Base-by-base conservation (phyloP, 1,140 invertebrate species). In the Pseudomyrmex dendroicus region DNA sequence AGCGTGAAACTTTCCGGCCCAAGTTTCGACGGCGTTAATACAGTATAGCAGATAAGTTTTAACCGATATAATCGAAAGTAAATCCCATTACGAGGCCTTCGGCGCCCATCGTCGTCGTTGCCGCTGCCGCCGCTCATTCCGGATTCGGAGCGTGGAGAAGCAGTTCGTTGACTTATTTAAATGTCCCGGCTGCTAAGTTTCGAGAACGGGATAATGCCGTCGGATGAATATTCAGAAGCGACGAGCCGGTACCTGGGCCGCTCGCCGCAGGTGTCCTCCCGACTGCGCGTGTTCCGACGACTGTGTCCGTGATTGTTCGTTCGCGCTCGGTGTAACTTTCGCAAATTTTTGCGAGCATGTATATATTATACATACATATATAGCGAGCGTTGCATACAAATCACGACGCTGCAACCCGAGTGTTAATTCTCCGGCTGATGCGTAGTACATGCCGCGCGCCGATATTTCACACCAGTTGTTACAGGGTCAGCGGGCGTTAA, bases 81-180 rank as follows among this genome's bases (percentile, higher is more conserved):
- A 80, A 80, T 80, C 66, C 76, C 66, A 80, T 80, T 80, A 80
- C 66, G 68, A 50, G 67, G 66, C 54, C 76, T 80, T 80, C 66
- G 76, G 76, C 54, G 54, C 54, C 76, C 72, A 50, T 61, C 63
- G 76, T 59, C 76, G 76, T 35, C 35, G 35, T 35, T 1, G 35
- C 5, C 35, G 35, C 35, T 5, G 35, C 35, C 35, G 35, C 35
- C 66, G 54, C 66, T 80, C 64, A 80, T 80, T 80, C 66, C 54
- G 44, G 56, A 80, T 80, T 80, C 76, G 66, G 66, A 57, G 25
- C 64, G 15, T 9, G n/a, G 22, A 73, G 52, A 67, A 25, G 22
- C 83, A 82, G 83, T 67, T 86, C 83, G 83, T 85, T 70, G 67
- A 82, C 74, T 86, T 86, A 82, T 73, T 82, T 68, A 82, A 85